Evolutionary conservation across 2,888 invertebrate genomes (phyloP), one percentile per base, ranked within the genome.

Genomic region (Conus canariensis): DNA sequence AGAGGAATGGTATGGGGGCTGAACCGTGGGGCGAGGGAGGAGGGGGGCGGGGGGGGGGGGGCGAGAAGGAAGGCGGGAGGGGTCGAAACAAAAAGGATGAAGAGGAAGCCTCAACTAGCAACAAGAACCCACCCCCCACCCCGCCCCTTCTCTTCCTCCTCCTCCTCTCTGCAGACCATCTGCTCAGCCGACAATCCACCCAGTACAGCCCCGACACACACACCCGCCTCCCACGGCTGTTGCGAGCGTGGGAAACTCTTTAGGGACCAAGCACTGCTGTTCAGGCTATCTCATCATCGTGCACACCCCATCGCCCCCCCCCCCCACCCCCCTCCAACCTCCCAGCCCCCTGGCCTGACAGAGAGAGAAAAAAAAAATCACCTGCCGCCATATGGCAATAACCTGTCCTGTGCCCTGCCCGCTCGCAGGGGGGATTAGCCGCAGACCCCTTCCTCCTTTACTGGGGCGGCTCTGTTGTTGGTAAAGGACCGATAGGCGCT

Each of bases 371-470:
- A 30, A 30, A 30, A 30, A 30, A 30, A 30, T 0, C n/a, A 45
- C 30, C 45, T 30, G 80, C 30, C 80, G 45, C 30, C 80, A 80
- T 80, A 80, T 80, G 80, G 80, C 80, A 70, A 70, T 70, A 70
- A 70, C 14, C 70, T 19, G 70, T 7, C 70, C 70, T 70, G 70
- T 70, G 70, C 19, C 70, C 70, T 7, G 12, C 60, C 60, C 14
- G 60, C 12, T 60, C 14, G 14, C 12, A 60, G 60, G 30, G 30
- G 30, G 30, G 30, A 30, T 30, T 30, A 30, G 30, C 30, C 30
- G 30, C 30, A 30, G 30, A 30, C 30, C 30, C 30, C 30, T 2
- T 30, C 30, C 30, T 30, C 30, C 30, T 30, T 30, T 30, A 30
- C 30, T 30, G 30, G 30, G 30, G 30, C 30, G 30, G 30, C 30